Evolutionary conservation across 92 coral and sea anemone species (phyloP).

Genomic region (Epizoanthus rinbou): DNA sequence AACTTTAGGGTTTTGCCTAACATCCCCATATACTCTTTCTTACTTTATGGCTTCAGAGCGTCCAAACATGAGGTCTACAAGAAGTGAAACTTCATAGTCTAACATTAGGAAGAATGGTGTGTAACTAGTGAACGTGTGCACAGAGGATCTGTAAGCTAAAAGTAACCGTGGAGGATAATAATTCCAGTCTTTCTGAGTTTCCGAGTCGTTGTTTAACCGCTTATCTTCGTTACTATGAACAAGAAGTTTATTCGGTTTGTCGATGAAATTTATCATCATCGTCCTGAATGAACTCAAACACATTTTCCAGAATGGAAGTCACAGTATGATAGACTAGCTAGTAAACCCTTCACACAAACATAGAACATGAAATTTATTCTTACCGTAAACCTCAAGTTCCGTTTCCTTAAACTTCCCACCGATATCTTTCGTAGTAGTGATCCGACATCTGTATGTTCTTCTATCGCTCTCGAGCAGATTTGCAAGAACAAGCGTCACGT

Average conservation of each 20-base stretch:
- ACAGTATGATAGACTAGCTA: no score
- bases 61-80: not conserved
- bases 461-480: not conserved
- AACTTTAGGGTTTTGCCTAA: not conserved
- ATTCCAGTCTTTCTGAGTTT: no score
- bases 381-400: not conserved
- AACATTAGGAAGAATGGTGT: no score
- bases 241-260: no score
- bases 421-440: not conserved
- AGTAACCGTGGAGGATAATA: not conserved
- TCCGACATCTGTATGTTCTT: not conserved
- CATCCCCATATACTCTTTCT: not conserved
- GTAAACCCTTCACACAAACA: no score
- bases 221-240: no score
- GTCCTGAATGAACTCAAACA: no score
- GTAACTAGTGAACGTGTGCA: no score
- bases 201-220: not conserved
- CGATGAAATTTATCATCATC: no score
- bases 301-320: no score
- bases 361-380: no score
- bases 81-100: not conserved
- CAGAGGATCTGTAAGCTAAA: not conserved
- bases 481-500: not conserved
- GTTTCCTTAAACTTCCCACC: not conserved
- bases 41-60: not conserved